Evolutionary conservation across 2,797 vertebrate species (phyloP).

Genomic region (Zalophus californianus): DNA sequence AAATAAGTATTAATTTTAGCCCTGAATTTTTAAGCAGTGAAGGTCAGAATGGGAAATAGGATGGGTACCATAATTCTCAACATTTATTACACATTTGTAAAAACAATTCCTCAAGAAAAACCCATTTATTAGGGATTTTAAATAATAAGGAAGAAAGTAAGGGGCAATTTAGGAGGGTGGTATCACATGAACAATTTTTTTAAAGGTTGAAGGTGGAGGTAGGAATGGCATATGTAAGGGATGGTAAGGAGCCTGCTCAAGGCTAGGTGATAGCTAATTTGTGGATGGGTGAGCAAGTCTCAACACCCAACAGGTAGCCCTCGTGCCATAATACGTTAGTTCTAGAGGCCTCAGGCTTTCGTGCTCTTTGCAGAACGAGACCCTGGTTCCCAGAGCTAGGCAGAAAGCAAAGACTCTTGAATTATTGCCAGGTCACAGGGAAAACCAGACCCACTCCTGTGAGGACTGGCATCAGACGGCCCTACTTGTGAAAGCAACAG

Average conservation of each 20-base stretch:
- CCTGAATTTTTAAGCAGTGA: background rate
- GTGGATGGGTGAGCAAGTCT: background rate
- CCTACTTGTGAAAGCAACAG: background rate
- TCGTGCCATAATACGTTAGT: background rate
- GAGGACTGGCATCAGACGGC: background rate
- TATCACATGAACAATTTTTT: background rate
- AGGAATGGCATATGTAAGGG: background rate
- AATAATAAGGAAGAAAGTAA: background rate
- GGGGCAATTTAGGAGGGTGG: background rate
- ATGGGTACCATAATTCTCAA: background rate
- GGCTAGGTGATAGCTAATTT: background rate
- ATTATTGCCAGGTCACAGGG: background rate
- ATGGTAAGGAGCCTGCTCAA: background rate
- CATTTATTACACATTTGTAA: background rate
- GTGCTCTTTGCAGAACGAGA: background rate
- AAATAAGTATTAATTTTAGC: background rate
- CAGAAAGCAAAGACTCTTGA: constrained; percentile 15
- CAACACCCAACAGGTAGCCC: no score
- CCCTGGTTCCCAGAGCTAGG: background rate
- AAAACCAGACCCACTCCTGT: background rate
- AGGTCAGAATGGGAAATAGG: background rate
- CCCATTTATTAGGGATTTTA: background rate
- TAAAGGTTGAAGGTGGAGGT: background rate
- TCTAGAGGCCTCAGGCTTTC: background rate
- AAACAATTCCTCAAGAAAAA: background rate